Evolutionary conservation across 2,888 invertebrate species (phyloP).

Genomic region (Pheosia tremula): DNA sequence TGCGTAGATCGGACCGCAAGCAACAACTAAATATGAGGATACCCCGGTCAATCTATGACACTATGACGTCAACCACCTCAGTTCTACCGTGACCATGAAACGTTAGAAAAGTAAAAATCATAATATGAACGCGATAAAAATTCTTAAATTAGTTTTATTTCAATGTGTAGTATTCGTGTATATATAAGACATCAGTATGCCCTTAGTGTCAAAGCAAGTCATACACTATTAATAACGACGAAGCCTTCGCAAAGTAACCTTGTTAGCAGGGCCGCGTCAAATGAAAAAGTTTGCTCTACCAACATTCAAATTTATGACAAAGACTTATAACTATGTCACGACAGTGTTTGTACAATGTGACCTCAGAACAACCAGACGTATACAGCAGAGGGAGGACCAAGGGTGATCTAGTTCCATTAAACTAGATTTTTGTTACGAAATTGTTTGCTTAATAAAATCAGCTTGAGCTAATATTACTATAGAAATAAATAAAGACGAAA

Average conservation of each 20-base stretch:
- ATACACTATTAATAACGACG: constrained; percentile 5
- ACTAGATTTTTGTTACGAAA: neutral
- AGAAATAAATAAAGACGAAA: no score
- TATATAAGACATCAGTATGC: no score
- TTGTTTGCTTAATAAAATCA: neutral
- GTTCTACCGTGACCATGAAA: no score
- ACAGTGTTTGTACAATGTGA: constrained; percentile 10
- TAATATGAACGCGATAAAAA: no score
- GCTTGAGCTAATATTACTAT: no score
- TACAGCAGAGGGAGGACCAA: neutral
- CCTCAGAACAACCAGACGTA: constrained; percentile 3
- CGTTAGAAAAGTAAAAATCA: no score
- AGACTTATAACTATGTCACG: constrained; percentile 9
- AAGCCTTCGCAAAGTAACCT: constrained; percentile 5
- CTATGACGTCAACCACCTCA: no score
- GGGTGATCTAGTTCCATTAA: neutral
- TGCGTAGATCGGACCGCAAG: no score
- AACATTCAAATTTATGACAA: constrained; percentile 9
- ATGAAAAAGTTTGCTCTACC: constrained; percentile 3
- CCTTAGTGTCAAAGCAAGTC: neutral
- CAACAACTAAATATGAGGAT: no score
- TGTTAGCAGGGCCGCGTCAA: neutral
- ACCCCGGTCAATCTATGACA: no score
- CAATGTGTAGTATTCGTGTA: no score
- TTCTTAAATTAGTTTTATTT: no score